Base-by-base conservation (phyloP, 2,888 invertebrate species). In the Parasteatoda lunata region DNA sequence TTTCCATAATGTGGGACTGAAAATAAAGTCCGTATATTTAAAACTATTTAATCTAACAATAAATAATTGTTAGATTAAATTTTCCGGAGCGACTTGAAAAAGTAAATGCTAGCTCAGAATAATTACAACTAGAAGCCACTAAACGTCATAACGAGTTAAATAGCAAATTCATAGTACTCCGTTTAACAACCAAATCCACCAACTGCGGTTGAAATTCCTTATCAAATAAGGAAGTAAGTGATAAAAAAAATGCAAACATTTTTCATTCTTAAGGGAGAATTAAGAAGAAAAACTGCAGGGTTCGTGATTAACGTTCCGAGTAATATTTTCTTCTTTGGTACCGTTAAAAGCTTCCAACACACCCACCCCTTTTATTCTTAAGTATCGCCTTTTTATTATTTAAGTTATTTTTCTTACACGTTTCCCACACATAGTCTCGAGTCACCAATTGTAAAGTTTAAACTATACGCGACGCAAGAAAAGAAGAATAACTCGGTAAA, bases 401-500 rank as follows among this genome's bases (percentile, higher is more conserved):
- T n/a, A n/a, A 59, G n/a, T 30, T 59, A 59, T 59, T 59, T 59
- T 59, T 59, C 59, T 59, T 59, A 59, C 59, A 59, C 59, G 11
- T 59, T n/a, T 59, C 8, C n/a, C 59, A 59, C 59, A 59, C 59
- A 59, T 8, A 65, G 3, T 72, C 83, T 65, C 64, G 77, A 4
- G 59, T 48, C 65, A 15, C 51, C 83, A 77, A 77, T 77, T 83
- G 77, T 77, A 83, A 83, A 83, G 71, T 83, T 83, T 83, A 83
- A 83, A 83, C 83, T 70, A 77, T 66, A 77, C 77, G 52, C 68
- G 65, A 15, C 51, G 47, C 30, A 70, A 76, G 82, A 82, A 82
- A 82, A 83, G 83, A 83, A 83, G 83, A 83, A 83, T 77, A 83
- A 83, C 70, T 83, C 76, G 76, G 76, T 77, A 77, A 77, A 83